Base-by-base conservation (phyloP, 2,113 vertebrate genomes). In the Corythoichthys haematopterus region DNA sequence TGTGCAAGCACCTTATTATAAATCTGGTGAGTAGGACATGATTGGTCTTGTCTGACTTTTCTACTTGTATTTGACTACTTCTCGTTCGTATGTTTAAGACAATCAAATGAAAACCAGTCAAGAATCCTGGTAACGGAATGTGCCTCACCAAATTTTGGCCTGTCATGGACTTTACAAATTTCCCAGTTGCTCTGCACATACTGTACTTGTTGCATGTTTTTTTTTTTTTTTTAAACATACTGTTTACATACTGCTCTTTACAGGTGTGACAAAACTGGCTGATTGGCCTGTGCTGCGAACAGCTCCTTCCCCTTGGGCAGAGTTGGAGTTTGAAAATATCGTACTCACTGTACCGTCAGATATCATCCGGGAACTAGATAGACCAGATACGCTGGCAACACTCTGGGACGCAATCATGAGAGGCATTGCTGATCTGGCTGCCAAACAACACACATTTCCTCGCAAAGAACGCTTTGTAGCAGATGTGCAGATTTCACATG, bases 401-500 rank as follows among this genome's bases (percentile, higher is more conserved):
- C 58, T 88, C 47, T 95, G 93, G 93, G 87, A 89, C 1, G 69
- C 79, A 53, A 89, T 93, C 38, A 94, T 94, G 92, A 86, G 66
- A 59, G 88, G 73, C 0, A 74, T 92, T 10, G 88, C 94, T 0
- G 90, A 90, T 6, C 85, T 95, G 47, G 93, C 93, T 2, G 83
- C 58, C 0, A 83, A 76, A 46, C 88, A 93, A 28, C 78, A 82
- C 62, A 90, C 85, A 16, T 87, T 94, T 58, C 83, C 88, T 1
- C 89, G 92, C 63, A 95, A 93, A 50, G 93, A 96, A 73, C 93
- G 92, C 10, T 89, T 93, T 53, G 93, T 96, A 0, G 70, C 91
- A 0, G 92, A 94, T 3, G 90, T 95, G 74, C 93, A 96, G 73
- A 92, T 94, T 75, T 91, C 93, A 66, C 10, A 64, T 0, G 93